Evolutionary conservation across 2,888 invertebrate species (phyloP).

Genomic region (Pyrrhosoma nymphula): DNA sequence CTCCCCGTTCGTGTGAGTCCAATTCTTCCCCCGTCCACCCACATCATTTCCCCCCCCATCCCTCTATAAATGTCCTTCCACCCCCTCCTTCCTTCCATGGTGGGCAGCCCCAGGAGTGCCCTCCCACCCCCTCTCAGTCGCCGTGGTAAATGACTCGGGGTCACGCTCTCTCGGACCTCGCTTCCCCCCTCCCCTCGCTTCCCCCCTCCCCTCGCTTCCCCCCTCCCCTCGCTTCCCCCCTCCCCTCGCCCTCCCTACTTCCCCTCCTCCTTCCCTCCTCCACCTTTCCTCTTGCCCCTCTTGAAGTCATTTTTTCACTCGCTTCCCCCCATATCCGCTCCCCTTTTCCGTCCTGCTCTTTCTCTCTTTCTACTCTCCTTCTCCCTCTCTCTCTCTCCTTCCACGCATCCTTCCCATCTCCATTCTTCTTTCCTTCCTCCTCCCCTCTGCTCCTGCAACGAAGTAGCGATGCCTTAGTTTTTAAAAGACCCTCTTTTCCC

Average conservation of each 20-base stretch:
- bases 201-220: background rate
- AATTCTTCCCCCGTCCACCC: background rate
- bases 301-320: too few species aligned
- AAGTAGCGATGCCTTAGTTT: background rate
- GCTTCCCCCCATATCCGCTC: too few species aligned
- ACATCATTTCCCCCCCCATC: background rate
- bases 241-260: too few species aligned
- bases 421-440: too few species aligned
- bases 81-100: background rate
- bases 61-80: background rate
- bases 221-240: too few species aligned
- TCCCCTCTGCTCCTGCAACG: too few species aligned
- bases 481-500: background rate
- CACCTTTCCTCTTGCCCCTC: background rate
- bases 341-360: background rate
- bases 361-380: background rate
- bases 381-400: background rate
- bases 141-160: background rate
- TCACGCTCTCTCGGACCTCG: background rate
- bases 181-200: too few species aligned
- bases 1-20: background rate
- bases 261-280: background rate
- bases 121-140: constrained; percentile 10
- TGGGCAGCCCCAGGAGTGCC: background rate
- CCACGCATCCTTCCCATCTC: too few species aligned